These are phyloP conservation scores for Spicauda simplicius DNA, from an alignment of 2,888 invertebrate genomes.

Conservation along the genomic window DNA sequence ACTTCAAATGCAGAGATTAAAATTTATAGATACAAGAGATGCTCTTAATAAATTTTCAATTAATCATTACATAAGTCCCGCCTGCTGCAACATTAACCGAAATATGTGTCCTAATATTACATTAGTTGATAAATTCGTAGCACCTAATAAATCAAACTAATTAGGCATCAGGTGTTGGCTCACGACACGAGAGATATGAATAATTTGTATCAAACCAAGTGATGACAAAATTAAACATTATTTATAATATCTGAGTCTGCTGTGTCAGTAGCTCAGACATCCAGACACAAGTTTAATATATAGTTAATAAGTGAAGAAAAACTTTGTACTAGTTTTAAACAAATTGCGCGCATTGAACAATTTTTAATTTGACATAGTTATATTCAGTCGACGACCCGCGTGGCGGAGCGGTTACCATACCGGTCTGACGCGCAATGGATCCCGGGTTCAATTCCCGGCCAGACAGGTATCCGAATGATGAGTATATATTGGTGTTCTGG, in stretches of 20 bases:
- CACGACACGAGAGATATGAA: conserved; percentile 15
- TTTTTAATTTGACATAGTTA: no score
- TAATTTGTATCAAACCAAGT: conserved; percentile 31
- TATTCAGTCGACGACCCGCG: no score
- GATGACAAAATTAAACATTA: conserved; percentile 30
- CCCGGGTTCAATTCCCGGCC: no score
- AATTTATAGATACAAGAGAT: background rate
- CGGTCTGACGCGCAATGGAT: no score
- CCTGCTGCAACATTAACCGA: conserved; percentile 18
- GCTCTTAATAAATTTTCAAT: conserved; percentile 14
- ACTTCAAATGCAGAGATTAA: background rate
- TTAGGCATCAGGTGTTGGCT: conserved; percentile 32
- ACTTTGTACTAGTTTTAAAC: no score
- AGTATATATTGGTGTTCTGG: no score
- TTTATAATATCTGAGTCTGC: background rate
- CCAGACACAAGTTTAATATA: no score
- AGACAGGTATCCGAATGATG: no score
- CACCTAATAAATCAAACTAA: conserved; percentile 31
- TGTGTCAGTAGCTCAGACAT: background rate
- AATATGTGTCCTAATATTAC: conserved; percentile 27
- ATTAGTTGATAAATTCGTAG: conserved; percentile 31
- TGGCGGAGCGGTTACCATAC: no score
- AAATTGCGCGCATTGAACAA: no score
- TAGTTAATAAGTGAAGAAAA: no score
- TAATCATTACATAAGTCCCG: conserved; percentile 13